These are phyloP conservation scores for Okapia johnstoni DNA, from an alignment of 2,113 vertebrate genomes.

Conservation along the genomic window DNA sequence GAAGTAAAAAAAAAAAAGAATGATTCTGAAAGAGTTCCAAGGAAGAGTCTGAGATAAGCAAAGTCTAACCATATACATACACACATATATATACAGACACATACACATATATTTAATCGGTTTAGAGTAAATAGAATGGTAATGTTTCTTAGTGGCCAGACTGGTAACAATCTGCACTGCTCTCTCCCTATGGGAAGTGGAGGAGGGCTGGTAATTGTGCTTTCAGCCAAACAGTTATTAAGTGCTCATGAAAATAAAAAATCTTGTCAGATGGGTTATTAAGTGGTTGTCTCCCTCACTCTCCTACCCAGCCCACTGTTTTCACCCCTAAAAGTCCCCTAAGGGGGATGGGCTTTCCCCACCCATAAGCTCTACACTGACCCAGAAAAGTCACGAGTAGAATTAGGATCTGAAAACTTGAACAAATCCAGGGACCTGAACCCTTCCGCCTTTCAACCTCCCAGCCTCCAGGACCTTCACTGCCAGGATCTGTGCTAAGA, in stretches of 20 bases:
- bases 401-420: neutral
- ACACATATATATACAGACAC: accelerated
- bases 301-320: neutral
- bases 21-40: neutral
- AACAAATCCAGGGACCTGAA: neutral
- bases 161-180: neutral
- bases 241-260: neutral
- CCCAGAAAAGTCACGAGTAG: neutral
- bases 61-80: neutral
- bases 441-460: neutral
- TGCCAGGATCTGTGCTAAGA: neutral
- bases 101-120: neutral
- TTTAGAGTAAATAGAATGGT: neutral
- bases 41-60: neutral
- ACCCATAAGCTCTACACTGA: neutral
- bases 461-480: neutral
- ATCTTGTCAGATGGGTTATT: neutral
- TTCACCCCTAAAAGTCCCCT: neutral
- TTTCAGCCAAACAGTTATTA: neutral
- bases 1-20: neutral
- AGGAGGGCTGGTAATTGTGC: neutral
- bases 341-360: too few relatives aligned
- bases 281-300: neutral
- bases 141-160: neutral
- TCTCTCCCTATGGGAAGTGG: neutral